Evolutionary conservation across 2,888 invertebrate species (phyloP), one percentile per base, ranked within the genome.

Genomic region (Patella caerulea): DNA sequence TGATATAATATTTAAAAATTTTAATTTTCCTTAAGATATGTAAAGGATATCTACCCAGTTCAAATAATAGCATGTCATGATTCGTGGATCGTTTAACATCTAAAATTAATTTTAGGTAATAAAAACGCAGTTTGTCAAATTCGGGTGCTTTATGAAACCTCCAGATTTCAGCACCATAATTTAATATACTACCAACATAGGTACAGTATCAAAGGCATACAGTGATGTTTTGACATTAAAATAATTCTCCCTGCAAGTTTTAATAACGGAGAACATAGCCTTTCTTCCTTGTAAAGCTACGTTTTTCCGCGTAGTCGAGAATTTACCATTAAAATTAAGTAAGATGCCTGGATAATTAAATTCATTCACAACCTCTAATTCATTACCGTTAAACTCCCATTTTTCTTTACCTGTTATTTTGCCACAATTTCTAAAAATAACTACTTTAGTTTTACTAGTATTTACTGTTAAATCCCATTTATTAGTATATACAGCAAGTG

Each of bases 181-280:
- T 71, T 11, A 75, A n/a, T 15, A 59, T 59, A 59, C 59, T 59
- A 17, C 59, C 59, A n/a, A 59, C 59, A 14, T 59, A 59, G 14
- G 15, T 59, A 24, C 24, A 24, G 24, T 24, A 59, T 59, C 59
- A 59, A 59, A 59, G n/a, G 19, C 59, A 59, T 17, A 59, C 17
- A 59, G 17, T n/a, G n/a, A 59, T 59, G 59, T n/a, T 59, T 59
- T 59, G 19, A 59, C 59, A 59, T 59, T 59, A 59, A 59, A 59
- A 59, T 59, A 59, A 59, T 59, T 59, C 3, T 59, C 59, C 59
- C 19, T 59, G 19, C 59, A 59, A 14, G 59, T 59, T 59, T 17
- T 59, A n/a, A 59, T n/a, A 59, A 59, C 19, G 17, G 59, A 17
- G 59, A 59, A 59, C 19, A 59, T 17, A 3, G 59, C 59, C 19